These are phyloP conservation scores for Galleria mellonella DNA, from an alignment of 1,140 invertebrate genomes.

Conservation along the genomic window DNA sequence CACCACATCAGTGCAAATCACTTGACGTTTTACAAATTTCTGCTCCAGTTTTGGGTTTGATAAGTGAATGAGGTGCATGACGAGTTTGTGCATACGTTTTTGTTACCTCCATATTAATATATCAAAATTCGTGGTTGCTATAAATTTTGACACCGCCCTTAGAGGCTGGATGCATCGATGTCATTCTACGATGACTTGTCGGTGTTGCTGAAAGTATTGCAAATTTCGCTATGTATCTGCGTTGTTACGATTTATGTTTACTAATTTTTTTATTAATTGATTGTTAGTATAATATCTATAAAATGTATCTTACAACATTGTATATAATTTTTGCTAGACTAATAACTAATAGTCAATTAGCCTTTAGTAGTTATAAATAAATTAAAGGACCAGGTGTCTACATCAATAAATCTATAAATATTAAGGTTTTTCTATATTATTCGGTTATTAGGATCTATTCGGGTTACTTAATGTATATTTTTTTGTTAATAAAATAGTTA, in stretches of 20 bases:
- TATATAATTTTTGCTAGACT: too few species aligned
- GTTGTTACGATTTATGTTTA: background rate
- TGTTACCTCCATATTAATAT: slow-evolving; percentile 12
- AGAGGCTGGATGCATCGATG: slow-evolving; percentile 49
- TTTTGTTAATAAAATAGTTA: too few species aligned
- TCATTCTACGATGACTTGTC: slow-evolving; percentile 52
- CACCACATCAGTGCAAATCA: slow-evolving; percentile 54
- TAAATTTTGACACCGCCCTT: slow-evolving; percentile 36
- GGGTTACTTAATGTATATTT: too few species aligned
- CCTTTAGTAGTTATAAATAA: too few species aligned
- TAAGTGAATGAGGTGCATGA: slow-evolving; percentile 54
- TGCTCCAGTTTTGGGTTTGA: slow-evolving; percentile 47
- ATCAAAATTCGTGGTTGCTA: slow-evolving; percentile 17
- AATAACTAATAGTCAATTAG: too few species aligned
- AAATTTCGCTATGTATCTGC: slow-evolving; percentile 22
- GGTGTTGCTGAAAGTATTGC: slow-evolving; percentile 35
- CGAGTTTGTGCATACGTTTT: slow-evolving; percentile 33
- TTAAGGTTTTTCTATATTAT: too few species aligned
- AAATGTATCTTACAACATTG: too few species aligned
- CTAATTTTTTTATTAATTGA: too few species aligned
- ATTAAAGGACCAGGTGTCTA: too few species aligned
- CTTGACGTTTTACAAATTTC: slow-evolving; percentile 61
- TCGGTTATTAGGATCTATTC: too few species aligned
- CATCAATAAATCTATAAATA: too few species aligned
- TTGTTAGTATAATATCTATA: too few species aligned